phyloP scores from a whole-genome alignment of 1,140 invertebrate genomes.

The Bathynomus jamesi region DNA sequence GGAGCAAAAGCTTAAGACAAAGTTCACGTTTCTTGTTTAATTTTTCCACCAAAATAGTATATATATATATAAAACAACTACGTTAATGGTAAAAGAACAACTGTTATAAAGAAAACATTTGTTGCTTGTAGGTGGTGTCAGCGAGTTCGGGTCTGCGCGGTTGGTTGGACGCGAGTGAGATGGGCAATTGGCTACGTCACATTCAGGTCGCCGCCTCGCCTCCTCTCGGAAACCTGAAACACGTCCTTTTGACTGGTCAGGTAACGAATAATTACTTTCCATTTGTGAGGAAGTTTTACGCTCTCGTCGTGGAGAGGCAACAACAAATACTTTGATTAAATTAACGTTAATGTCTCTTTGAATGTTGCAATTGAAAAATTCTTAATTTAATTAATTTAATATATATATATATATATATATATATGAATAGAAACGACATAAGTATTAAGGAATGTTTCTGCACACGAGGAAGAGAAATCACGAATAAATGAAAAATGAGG shows the following conservation, averaged over 20 bases:
- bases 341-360: too few relatives aligned
- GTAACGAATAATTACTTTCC: constrained; percentile 14
- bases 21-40: too few relatives aligned
- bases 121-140: constrained; percentile 56
- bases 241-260: constrained; percentile 30
- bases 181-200: constrained; percentile 70
- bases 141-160: constrained; percentile 59
- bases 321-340: too few relatives aligned
- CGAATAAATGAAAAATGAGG: too few relatives aligned
- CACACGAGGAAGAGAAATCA: too few relatives aligned
- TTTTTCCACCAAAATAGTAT: too few relatives aligned
- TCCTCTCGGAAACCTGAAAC: constrained; percentile 39
- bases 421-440: constrained; percentile 5
- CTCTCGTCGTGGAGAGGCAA: too few relatives aligned
- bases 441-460: too few relatives aligned
- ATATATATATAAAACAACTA: neutral
- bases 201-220: constrained; percentile 51
- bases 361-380: too few relatives aligned
- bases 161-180: constrained; percentile 69
- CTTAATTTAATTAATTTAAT: neutral
- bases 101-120: neutral
- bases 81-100: neutral
- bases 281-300: neutral
- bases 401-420: constrained; percentile 2
- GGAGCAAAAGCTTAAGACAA: too few relatives aligned